phyloP scores from a whole-genome alignment of 2,797 vertebrate species.

The Numenius phaeopus region DNA sequence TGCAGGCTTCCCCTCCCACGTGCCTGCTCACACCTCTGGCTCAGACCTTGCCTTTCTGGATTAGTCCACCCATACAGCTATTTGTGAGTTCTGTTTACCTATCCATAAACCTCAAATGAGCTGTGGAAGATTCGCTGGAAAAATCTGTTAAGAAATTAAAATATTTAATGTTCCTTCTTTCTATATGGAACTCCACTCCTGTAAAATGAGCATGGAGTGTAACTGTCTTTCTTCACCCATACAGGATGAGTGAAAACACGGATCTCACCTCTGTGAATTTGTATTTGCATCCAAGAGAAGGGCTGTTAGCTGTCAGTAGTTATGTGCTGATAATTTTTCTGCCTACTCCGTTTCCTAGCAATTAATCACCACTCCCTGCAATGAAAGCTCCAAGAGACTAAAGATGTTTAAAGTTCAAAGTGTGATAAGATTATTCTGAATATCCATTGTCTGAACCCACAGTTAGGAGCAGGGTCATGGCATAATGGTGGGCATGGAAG shows the following conservation, averaged over 20 bases:
- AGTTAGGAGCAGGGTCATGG: not conserved
- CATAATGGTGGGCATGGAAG: not conserved
- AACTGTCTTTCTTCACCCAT: not conserved
- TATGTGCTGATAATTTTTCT: not conserved
- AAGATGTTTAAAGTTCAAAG: not conserved
- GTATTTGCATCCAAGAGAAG: not conserved
- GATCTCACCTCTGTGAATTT: not conserved
- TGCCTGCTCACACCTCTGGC: not conserved
- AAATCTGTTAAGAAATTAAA: not conserved
- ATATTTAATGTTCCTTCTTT: not conserved
- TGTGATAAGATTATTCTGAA: not conserved
- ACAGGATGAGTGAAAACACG: not conserved
- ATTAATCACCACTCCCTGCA: not conserved
- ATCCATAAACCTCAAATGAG: not conserved
- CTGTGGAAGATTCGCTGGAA: not conserved
- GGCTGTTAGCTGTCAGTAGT: not conserved
- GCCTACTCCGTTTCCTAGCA: not conserved
- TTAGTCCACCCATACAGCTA: not conserved
- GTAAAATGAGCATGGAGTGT: not conserved
- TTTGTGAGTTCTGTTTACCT: not conserved
- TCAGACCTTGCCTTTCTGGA: not conserved
- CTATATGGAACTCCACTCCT: not conserved
- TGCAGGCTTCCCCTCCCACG: not conserved
- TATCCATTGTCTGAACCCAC: not conserved
- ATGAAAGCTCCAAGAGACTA: not conserved